Conservation (phyloP, 2,888 invertebrate genomes). For the Acholoe squamosa region DNA sequence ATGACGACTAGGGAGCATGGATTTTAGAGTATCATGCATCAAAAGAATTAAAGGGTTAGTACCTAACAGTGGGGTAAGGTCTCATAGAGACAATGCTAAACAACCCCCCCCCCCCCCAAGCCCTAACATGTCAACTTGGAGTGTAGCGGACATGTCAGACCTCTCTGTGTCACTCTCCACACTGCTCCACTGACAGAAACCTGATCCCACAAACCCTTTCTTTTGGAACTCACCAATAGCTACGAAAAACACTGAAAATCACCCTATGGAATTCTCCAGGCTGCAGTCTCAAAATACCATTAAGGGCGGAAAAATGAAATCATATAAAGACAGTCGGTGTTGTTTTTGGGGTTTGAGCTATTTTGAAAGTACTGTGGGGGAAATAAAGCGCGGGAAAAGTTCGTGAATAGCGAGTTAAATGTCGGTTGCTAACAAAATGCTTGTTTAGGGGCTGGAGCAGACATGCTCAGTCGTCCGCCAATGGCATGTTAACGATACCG, state of each 20-base stretch:
- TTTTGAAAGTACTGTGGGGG: not conserved
- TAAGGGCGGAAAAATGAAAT: too few relatives aligned
- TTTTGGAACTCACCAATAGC: not conserved
- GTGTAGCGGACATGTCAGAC: not conserved
- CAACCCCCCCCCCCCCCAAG: not conserved
- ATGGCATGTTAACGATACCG: slow-evolving; percentile 50
- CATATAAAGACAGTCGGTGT: too few relatives aligned
- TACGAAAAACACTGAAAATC: too few relatives aligned
- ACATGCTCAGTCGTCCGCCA: slow-evolving; percentile 50
- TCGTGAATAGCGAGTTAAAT: slow-evolving; percentile 23
- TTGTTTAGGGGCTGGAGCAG: slow-evolving; percentile 35
- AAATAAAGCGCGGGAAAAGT: slow-evolving; percentile 11
- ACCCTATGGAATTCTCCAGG: too few relatives aligned
- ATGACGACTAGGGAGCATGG: too few relatives aligned
- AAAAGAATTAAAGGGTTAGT: too few relatives aligned
- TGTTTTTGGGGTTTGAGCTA: too few relatives aligned
- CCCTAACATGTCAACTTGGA: not conserved
- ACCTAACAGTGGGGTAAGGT: not conserved
- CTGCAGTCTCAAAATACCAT: too few relatives aligned
- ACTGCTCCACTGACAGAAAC: slow-evolving; percentile 8
- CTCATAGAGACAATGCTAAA: slow-evolving; percentile 46
- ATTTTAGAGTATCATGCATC: too few relatives aligned
- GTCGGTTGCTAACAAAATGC: slow-evolving; percentile 52
- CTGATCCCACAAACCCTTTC: not conserved
- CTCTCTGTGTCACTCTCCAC: slow-evolving; percentile 14